Evolutionary conservation across 1,140 invertebrate genomes (phyloP), one percentile per base, ranked within the genome.

Genomic region (Mamestra configurata): DNA sequence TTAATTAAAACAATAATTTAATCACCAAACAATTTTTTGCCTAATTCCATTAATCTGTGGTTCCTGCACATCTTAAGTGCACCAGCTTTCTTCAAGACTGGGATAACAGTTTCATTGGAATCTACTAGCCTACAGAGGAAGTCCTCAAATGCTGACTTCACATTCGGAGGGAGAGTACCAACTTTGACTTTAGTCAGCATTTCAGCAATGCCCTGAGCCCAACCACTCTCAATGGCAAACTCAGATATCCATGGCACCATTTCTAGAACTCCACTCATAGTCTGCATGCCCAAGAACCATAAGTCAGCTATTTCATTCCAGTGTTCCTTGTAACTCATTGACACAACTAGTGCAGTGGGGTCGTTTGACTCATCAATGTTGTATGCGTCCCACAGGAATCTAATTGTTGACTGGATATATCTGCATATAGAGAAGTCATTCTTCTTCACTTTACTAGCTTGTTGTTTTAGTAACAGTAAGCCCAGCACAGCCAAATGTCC

Each of bases 271-370:
- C 97, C 96, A 83, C 97, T 97, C 94, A 98, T 97, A 13, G 98
- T 98, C 93, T 99, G 98, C 98, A 99, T 98, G 13, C 98, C 98
- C 22, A 99, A 94, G 93, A 98, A 99, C 98, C 98, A 99, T 1
- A 99, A 94, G 91, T 99, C 98, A 92, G 97, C 98, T 18, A 99
- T 96, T 86, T 98, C 98, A 91, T 97, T 96, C 98, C 98, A 99
- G 79, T 97, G 95, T 89, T 97, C 97, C 88, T 98, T 98, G 91
- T 99, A 99, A 13, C 96, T 96, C 95, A 98, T 97, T 2, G 98
- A 96, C 0, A 99, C 97, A 2, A 98, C 97, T 43, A 99, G 92
- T 71, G 97, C 96, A 22, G 96, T 97, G 13, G 97, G 97, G 90
- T 98, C 97, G 89, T 97, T 97, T 22, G 97, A 97, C 90, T 99